Conservation (phyloP, 2,888 invertebrate species). For the Aphidius colemani region DNA sequence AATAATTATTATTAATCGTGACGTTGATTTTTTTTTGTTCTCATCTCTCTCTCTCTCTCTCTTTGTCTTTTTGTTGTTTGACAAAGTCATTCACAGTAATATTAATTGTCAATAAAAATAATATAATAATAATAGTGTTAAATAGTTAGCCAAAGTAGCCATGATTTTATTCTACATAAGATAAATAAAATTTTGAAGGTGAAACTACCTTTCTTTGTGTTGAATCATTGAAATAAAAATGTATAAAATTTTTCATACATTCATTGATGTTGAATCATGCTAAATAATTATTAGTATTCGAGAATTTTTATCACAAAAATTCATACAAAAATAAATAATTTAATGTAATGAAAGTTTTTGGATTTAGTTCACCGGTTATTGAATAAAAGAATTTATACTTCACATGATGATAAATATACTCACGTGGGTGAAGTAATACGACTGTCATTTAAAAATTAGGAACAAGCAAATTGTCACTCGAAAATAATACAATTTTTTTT, state of each 20-base stretch:
- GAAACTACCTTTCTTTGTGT: too few relatives aligned
- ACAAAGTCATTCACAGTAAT: too few relatives aligned
- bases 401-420: conserved; percentile 14
- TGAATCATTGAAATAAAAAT: neutral
- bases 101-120: too few relatives aligned
- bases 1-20: too few relatives aligned
- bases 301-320: neutral
- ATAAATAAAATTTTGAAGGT: too few relatives aligned
- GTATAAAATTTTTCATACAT: neutral
- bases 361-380: neutral
- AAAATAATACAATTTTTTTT: conserved; percentile 11
- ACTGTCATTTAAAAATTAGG: conserved; percentile 25
- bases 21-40: too few relatives aligned
- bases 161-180: too few relatives aligned
- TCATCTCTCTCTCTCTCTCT: too few relatives aligned
- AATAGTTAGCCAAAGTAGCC: too few relatives aligned
- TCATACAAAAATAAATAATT: neutral
- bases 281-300: neutral
- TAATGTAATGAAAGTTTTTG: neutral
- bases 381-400: conserved; percentile 11
- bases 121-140: too few relatives aligned
- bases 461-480: conserved; percentile 24
- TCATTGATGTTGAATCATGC: neutral
- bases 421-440: conserved; percentile 19
- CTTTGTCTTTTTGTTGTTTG: too few relatives aligned